Conservation (phyloP, 2,113 vertebrate genomes). For the Atherinomorus stipes region DNA sequence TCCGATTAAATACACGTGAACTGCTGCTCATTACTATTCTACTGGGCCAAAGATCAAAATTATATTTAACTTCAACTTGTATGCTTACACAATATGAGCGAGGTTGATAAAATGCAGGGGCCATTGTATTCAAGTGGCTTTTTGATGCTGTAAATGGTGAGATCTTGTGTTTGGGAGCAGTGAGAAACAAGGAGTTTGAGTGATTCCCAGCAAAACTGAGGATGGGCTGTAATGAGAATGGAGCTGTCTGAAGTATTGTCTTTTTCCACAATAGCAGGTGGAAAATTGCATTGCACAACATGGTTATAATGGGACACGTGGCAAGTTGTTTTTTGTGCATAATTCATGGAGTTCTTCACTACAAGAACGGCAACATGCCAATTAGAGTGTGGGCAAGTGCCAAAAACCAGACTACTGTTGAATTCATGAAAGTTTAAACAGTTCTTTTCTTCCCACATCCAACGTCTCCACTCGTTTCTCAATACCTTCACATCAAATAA, state of each 20-base stretch:
- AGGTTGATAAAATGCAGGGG: conserved; percentile 29
- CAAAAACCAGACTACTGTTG: conserved; percentile 71
- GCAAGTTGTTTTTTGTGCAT: conserved; percentile 79
- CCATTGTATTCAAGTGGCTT: conserved; percentile 25
- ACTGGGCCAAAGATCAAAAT: conserved; percentile 48
- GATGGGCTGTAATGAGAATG: conserved; percentile 65
- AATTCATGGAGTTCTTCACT: conserved; percentile 78
- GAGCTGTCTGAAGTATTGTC: conserved; percentile 70
- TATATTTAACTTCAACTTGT: neutral
- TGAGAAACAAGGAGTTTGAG: conserved; percentile 23
- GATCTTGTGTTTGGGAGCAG: conserved; percentile 20
- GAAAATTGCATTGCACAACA: conserved; percentile 66
- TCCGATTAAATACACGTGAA: conserved; percentile 41
- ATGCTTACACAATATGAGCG: conserved; percentile 4
- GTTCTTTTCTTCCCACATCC: conserved; percentile 53
- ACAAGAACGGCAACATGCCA: conserved; percentile 77
- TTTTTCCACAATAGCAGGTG: conserved; percentile 58
- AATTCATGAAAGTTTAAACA: conserved; percentile 81
- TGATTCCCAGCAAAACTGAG: conserved; percentile 35
- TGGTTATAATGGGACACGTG: conserved; percentile 76
- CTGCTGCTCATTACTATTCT: conserved; percentile 18
- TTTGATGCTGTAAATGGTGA: conserved; percentile 14
- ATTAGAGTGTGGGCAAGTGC: conserved; percentile 74
- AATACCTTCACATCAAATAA: conserved; percentile 60
- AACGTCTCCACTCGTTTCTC: conserved; percentile 37